phyloP scores from a whole-genome alignment of 2,888 invertebrate species.

The Oasisia sp. region DNA sequence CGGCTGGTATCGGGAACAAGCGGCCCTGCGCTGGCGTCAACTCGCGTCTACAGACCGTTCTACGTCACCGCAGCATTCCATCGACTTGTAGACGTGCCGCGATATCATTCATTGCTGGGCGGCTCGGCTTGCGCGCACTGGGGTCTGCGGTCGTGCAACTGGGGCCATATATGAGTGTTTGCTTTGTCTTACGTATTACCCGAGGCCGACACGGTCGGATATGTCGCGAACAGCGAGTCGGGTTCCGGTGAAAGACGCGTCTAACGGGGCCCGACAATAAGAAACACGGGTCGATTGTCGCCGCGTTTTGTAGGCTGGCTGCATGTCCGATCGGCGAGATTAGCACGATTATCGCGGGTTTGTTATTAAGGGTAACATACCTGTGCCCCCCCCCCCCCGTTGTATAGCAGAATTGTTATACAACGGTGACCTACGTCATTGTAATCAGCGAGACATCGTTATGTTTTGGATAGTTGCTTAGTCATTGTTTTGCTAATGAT shows the following conservation, averaged over 20 bases:
- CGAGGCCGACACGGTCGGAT: not conserved
- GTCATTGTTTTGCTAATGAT: too few relatives aligned
- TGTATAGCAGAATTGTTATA: not conserved
- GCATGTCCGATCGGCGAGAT: not conserved
- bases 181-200: constrained; percentile 5
- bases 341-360: not conserved
- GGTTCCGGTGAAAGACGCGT: not conserved
- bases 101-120: not conserved
- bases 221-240: not conserved
- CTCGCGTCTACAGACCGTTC: not conserved
- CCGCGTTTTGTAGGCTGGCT: not conserved
- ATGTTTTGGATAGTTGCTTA: too few relatives aligned
- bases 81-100: not conserved
- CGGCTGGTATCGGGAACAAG: not conserved
- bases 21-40: not conserved
- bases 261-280: not conserved
- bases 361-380: not conserved
- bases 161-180: constrained; percentile 10
- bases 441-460: not conserved
- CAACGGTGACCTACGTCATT: not conserved
- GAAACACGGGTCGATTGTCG: not conserved
- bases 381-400: not conserved
- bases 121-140: not conserved
- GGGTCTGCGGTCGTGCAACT: not conserved
- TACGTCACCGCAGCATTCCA: not conserved